Base-by-base conservation (phyloP, 2,888 invertebrate species). In the Dryobota labecula region DNA sequence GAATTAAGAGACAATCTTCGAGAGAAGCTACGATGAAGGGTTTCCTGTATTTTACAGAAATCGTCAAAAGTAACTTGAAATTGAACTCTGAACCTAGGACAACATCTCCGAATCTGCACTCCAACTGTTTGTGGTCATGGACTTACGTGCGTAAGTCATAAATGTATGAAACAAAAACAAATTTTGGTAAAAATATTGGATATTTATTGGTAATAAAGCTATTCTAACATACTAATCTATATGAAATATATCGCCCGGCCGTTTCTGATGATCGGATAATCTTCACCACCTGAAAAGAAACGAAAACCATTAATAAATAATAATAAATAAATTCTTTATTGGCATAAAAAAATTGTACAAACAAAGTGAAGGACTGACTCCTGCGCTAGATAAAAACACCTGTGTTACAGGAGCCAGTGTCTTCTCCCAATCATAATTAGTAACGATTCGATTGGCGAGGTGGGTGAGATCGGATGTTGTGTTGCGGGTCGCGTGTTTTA, bases 181-280 rank as follows among this genome's bases (percentile, higher is more conserved):
- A 15, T 11, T 3, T 9, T n/a, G 18, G 27, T 84, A 66, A 71
- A 84, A 80, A 78, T 66, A 78, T 54, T 70, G 15, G 43, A 68
- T 76, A 73, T 86, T 84, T 80, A 82, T 81, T 78, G 65, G n/a
- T 70, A 73, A 75, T 76, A 77, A 78, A 69, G 73, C 72, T 81
- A 83, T 73, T 33, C 90, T 95, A 96, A 89, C 98, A 98, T 70
- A 99, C 99, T 89, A 99, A 97, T 91, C 99, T 97, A 93, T 99
- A 99, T 51, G 99, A 99, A 94, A 99, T 99, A 92, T 99, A 99
- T 91, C 99, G 97, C 57, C 99, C 99, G 43, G 99, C 99, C 53
- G 99, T 99, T 96, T 99, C 99, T 36, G 99, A 99, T 11, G 99
- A 98, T 84, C 99, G 97, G 88, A 99, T 99, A 92, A 99, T 99